Percentiles rank a stretch among this genome's conserved stretches.
These are phyloP conservation scores for Eristalinus aeneus DNA, from an alignment of 2,888 invertebrate species.

Conservation along the genomic window DNA sequence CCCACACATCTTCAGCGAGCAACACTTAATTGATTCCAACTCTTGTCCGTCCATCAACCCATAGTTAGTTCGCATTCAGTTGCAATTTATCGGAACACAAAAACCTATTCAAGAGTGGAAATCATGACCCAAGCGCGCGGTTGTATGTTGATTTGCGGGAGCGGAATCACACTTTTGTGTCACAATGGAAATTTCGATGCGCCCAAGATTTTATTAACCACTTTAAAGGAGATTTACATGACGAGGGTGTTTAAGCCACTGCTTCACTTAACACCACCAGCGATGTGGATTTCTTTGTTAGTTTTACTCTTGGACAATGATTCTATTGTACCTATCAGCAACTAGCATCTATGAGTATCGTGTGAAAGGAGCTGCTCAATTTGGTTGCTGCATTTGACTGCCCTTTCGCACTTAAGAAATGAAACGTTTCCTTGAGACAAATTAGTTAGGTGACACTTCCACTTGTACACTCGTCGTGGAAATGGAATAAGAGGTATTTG, in stretches of 20 bases:
- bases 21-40: slow-evolving; percentile 22
- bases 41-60: slow-evolving; percentile 39
- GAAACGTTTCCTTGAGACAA: too few relatives aligned
- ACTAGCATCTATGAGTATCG: too few relatives aligned
- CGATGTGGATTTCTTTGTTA: background rate
- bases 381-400: too few relatives aligned
- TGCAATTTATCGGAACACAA: slow-evolving; percentile 22
- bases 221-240: background rate
- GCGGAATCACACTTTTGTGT: background rate
- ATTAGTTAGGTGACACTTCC: too few relatives aligned
- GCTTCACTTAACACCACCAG: background rate
- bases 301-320: too few relatives aligned
- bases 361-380: too few relatives aligned
- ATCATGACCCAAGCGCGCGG: slow-evolving; percentile 13
- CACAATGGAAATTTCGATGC: slow-evolving; percentile 3
- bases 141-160: background rate
- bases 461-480: too few relatives aligned
- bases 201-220: slow-evolving; percentile 3
- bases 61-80: slow-evolving; percentile 43
- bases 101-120: background rate
- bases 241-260: slow-evolving; percentile 1
- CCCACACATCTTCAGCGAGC: slow-evolving; percentile 18
- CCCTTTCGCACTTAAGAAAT: too few relatives aligned
- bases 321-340: too few relatives aligned
- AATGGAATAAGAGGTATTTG: too few relatives aligned